phyloP scores from a whole-genome alignment of 2,113 vertebrate species.

The Martes martes region DNA sequence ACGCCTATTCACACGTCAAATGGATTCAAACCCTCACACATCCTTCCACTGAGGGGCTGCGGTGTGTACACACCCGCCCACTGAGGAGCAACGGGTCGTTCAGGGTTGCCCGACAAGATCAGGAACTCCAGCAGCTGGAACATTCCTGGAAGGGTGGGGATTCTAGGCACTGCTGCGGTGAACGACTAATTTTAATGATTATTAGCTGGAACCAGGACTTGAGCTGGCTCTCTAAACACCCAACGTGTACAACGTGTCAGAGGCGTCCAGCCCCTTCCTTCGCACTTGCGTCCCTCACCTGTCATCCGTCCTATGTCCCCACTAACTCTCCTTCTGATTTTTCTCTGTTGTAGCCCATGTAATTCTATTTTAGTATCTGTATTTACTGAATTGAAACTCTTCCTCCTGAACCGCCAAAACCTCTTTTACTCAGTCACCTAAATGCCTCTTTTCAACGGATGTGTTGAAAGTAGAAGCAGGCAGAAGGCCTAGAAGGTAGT shows the following conservation, averaged over 20 bases:
- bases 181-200: not conserved
- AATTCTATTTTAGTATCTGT: not conserved
- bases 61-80: too few relatives aligned
- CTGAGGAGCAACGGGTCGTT: not conserved
- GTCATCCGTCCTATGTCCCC: too few relatives aligned
- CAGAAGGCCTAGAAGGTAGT: too few relatives aligned
- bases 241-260: rapidly evolving
- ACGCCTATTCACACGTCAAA: not conserved
- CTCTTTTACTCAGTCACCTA: not conserved
- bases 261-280: not conserved
- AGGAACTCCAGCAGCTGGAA: not conserved
- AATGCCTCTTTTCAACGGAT: not conserved
- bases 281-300: not conserved
- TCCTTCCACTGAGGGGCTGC: not conserved
- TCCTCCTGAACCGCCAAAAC: not conserved
- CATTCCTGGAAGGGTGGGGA: not conserved
- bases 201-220: not conserved
- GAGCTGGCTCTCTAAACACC: not conserved
- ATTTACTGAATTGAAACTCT: not conserved
- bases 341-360: not conserved
- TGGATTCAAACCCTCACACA: not conserved
- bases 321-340: not conserved
- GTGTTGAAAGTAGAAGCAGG: not conserved
- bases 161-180: not conserved
- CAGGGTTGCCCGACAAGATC: not conserved